Base-by-base conservation (phyloP, 2,888 invertebrate genomes). In the Cheilosia vernalis region DNA sequence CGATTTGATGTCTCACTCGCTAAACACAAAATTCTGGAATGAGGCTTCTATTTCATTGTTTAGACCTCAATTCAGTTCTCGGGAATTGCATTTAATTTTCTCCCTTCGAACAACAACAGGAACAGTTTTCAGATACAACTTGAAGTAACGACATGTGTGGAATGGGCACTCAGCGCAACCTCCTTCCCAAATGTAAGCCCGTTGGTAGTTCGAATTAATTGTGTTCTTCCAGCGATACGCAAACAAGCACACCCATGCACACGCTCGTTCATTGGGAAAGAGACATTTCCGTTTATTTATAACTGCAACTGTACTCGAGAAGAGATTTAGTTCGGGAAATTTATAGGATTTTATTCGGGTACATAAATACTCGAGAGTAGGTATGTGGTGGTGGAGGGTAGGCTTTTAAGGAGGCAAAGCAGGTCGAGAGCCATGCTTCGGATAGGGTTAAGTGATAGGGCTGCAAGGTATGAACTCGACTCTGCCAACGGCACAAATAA, bases 141-240 rank as follows among this genome's bases (percentile, higher is more conserved):
- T 53, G 44, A 42, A 56, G 64, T 47, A 64, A 64, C 55, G 63
- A 74, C 74, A 56, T 58, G 2, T 30, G 56, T 56, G 64, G 33
- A 42, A 53, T 73, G 56, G 66, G 66, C 58, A 69, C 27, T 17
- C 70, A n/a, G 40, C 37, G 37, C 33, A 44, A 17, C 40, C 33
- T 17, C 44, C 17, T 19, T 63, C 24, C 33, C 30, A 51, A 27
- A 61, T 21, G 19, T 49, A 42, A 63, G n/a, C 51, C 80, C 49
- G 19, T 72, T 78, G 47, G 64, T 53, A 61, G 64, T 58, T 53
- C 44, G 69, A 84, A 84, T 84, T 84, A 84, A 84, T 84, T 84
- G 79, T 79, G 74, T 70, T 69, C 78, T 74, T 63, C 69, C 40
- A 24, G 33, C 58, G 51, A 44, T 37, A 37, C 13, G 13, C 37